A percentile compares a stretch with the other conserved stretches of the same genome.
Evolutionary conservation across 2,888 invertebrate genomes (phyloP).

Genomic region (Dynastes grantii): DNA sequence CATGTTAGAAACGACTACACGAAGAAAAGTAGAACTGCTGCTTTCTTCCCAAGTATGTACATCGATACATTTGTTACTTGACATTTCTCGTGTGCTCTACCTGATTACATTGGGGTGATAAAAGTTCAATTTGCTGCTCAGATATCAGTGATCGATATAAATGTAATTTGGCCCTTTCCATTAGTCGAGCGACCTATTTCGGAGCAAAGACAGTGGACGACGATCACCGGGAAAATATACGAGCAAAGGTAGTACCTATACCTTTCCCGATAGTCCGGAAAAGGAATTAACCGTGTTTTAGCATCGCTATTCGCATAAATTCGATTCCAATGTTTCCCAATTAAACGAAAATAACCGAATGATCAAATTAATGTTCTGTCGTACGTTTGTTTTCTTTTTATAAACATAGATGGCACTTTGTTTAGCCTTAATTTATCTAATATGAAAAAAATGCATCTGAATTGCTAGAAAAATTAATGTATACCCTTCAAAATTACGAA

Average conservation of each 20-base stretch:
- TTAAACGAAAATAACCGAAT: too few species aligned
- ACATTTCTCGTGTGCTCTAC: conserved; percentile 2
- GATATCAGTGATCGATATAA: conserved; percentile 44
- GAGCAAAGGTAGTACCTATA: too few species aligned
- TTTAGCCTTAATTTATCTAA: too few species aligned
- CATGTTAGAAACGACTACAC: not conserved
- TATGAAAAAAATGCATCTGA: too few species aligned
- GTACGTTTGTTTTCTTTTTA: too few species aligned
- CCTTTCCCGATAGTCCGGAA: not conserved
- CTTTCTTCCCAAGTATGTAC: not conserved
- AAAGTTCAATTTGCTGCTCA: conserved; percentile 32
- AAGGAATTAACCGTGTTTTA: not conserved
- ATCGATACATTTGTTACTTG: conserved; percentile 1
- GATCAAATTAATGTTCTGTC: too few species aligned
- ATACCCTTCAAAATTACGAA: too few species aligned
- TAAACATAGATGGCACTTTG: too few species aligned
- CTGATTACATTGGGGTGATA: conserved; percentile 32
- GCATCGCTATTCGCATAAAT: not conserved
- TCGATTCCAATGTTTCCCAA: not conserved
- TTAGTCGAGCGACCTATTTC: conserved; percentile 14
- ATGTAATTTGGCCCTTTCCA: conserved; percentile 43
- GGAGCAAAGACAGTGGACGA: not conserved
- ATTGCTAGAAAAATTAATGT: too few species aligned
- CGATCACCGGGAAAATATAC: not conserved
- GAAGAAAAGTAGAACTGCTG: too few species aligned